These are phyloP conservation scores for Urocolius indicus DNA, from an alignment of 2,113 vertebrate species.

Conservation along the genomic window DNA sequence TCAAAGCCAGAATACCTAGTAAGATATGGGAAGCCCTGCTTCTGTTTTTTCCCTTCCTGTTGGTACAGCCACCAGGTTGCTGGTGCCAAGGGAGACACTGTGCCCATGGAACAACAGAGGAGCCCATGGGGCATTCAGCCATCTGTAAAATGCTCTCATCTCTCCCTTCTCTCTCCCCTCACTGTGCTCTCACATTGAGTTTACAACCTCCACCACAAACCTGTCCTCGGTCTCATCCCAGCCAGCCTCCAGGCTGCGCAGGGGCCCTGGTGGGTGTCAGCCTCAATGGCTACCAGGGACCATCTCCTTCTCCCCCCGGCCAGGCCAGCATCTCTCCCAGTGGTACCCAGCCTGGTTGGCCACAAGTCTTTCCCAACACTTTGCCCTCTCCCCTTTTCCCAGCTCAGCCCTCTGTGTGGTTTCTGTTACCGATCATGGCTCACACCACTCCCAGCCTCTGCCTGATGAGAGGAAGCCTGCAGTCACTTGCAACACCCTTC, in stretches of 20 bases:
- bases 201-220: not conserved
- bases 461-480: accelerated
- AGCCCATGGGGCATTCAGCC: not conserved
- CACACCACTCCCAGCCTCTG: not conserved
- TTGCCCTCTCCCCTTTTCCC: not conserved
- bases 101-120: not conserved
- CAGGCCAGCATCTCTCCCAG: not conserved
- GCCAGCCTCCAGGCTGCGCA: accelerated
- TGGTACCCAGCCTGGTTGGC: not conserved
- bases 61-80: not conserved
- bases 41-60: not conserved
- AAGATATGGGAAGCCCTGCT: not conserved
- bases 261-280: not conserved
- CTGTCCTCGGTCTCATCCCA: not conserved
- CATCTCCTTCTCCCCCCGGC: accelerated
- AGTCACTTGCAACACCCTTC: not conserved
- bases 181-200: not conserved
- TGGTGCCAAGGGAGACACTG: not conserved
- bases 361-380: not conserved
- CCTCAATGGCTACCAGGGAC: not conserved
- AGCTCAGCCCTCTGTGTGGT: not conserved
- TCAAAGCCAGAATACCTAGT: not conserved
- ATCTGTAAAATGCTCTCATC: not conserved
- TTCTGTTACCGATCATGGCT: not conserved
- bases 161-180: not conserved